Conservation (phyloP, 2,888 invertebrate genomes). For the Agrilus mali region DNA sequence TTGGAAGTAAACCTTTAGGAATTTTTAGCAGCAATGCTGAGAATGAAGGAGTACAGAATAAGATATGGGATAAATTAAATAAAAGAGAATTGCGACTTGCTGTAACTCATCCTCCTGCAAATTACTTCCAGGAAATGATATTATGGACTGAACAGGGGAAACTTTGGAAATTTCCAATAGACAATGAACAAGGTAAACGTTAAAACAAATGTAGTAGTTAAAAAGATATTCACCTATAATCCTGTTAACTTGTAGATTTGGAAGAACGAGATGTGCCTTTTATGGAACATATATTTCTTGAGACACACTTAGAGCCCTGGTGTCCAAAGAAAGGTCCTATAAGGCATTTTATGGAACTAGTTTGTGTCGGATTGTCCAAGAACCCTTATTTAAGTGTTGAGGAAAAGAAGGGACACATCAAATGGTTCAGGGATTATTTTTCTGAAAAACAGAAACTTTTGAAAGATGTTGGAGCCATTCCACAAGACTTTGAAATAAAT, state of each 20-base stretch:
- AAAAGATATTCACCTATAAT: constrained; percentile 1
- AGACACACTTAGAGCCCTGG: constrained; percentile 72
- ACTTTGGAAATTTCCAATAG: constrained; percentile 92
- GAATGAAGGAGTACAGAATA: constrained; percentile 24
- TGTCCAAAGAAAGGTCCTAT: constrained; percentile 86
- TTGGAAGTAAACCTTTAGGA: constrained; percentile 47
- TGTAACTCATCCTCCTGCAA: constrained; percentile 62
- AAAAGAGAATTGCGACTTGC: constrained; percentile 54
- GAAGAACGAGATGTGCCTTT: constrained; percentile 61
- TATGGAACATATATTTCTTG: constrained; percentile 89
- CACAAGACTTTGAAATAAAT: constrained; percentile 13
- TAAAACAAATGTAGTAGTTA: no score
- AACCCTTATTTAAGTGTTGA: constrained; percentile 81
- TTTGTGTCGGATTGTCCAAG: constrained; percentile 84
- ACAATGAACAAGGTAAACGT: constrained; percentile 83
- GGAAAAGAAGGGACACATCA: constrained; percentile 79
- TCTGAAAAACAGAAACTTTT: constrained; percentile 62
- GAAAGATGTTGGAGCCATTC: constrained; percentile 49
- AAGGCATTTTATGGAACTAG: constrained; percentile 94
- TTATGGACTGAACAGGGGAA: constrained; percentile 90
- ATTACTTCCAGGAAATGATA: constrained; percentile 89
- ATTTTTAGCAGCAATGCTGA: constrained; percentile 41
- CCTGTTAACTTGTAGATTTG: constrained; percentile 38
- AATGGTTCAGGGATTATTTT: constrained; percentile 89
- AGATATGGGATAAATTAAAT: constrained; percentile 56